Conservation (phyloP, 1,140 invertebrate genomes). For the Ladona fulva region DNA sequence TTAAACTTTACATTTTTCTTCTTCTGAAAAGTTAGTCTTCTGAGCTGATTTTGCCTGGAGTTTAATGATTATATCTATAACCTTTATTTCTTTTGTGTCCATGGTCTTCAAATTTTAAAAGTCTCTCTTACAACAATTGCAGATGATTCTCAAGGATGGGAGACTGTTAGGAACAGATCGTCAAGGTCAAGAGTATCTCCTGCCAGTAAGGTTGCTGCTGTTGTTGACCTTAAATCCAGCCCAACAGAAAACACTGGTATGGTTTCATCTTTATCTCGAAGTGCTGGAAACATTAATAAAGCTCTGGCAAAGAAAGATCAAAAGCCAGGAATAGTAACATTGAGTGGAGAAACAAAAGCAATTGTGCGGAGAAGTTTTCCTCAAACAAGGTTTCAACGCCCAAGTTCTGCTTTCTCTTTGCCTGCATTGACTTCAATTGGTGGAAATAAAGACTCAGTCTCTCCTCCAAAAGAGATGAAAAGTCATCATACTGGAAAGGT, state of each 20-base stretch:
- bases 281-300: conserved; percentile 20
- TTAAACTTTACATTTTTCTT: too few relatives aligned
- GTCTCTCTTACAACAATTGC: too few relatives aligned
- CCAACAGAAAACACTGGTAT: conserved; percentile 22
- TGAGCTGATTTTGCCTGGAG: too few relatives aligned
- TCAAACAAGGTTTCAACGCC: conserved; percentile 39
- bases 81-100: too few relatives aligned
- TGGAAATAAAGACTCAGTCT: neutral
- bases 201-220: conserved; percentile 17
- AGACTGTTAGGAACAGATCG: conserved; percentile 48
- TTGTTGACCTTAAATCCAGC: conserved; percentile 8
- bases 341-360: conserved; percentile 7
- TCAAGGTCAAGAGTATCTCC: conserved; percentile 31
- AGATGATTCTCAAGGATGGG: conserved; percentile 50
- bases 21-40: too few relatives aligned
- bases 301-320: conserved; percentile 14
- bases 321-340: conserved; percentile 19
- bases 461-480: neutral
- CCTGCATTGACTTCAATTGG: conserved; percentile 36
- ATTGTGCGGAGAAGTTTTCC: conserved; percentile 16
- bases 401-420: conserved; percentile 46
- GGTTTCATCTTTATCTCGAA: conserved; percentile 23
- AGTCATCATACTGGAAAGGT: neutral
- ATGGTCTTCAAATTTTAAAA: too few relatives aligned
- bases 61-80: too few relatives aligned